Evolutionary conservation across 2,113 vertebrate genomes (phyloP).

Genomic region (Ceyx margarethae): DNA sequence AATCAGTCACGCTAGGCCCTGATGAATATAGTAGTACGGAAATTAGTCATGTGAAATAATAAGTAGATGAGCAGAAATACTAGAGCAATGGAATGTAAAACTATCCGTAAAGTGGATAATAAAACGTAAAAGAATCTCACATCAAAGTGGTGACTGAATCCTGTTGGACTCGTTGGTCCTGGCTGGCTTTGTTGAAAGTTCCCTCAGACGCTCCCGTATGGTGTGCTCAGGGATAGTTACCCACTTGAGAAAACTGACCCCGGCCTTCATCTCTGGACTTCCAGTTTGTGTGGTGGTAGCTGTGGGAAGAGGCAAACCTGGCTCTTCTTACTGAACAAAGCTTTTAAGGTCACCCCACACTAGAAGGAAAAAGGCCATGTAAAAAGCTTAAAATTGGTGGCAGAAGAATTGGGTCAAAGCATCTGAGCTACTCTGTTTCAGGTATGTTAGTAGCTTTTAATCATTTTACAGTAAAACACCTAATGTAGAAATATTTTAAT

Average conservation of each 20-base stretch:
- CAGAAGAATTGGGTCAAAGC: accelerated
- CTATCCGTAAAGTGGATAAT: slow-evolving; percentile 24
- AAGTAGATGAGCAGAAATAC: slow-evolving; percentile 32
- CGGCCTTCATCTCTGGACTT: background rate
- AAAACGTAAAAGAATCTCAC: slow-evolving; percentile 34
- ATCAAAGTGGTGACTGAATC: slow-evolving; percentile 50
- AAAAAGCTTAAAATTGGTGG: background rate
- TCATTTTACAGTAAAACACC: background rate
- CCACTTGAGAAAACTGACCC: background rate
- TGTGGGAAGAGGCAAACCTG: background rate
- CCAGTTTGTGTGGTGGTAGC: background rate
- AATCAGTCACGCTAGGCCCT: background rate
- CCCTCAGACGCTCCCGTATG: background rate
- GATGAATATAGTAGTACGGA: background rate
- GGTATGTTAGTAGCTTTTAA: background rate
- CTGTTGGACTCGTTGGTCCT: slow-evolving; percentile 53
- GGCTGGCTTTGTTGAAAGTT: slow-evolving; percentile 36
- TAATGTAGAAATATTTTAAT: background rate
- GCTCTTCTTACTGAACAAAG: background rate
- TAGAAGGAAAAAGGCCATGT: background rate
- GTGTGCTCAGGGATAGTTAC: background rate
- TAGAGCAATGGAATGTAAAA: slow-evolving; percentile 18
- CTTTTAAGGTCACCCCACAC: accelerated
- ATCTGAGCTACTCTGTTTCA: accelerated
- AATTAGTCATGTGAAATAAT: slow-evolving; percentile 47